Conservation (phyloP, 2,113 vertebrate genomes). For the Megatriorchis doriae region DNA sequence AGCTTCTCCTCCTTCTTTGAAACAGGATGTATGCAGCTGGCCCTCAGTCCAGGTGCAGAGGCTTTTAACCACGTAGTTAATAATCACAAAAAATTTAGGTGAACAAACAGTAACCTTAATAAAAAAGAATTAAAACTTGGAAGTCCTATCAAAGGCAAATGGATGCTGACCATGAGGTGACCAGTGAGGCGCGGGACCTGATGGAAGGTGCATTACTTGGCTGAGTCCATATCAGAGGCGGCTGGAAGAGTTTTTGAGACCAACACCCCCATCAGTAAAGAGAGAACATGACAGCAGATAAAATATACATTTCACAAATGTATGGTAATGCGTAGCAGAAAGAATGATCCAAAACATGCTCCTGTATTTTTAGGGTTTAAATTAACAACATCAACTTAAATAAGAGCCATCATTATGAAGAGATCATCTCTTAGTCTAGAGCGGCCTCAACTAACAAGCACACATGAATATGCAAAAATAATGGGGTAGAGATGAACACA, state of each 20-base stretch:
- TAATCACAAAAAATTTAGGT: not conserved
- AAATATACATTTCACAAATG: not conserved
- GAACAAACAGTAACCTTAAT: not conserved
- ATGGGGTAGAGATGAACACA: constrained; percentile 19
- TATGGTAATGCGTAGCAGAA: not conserved
- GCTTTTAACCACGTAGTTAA: not conserved
- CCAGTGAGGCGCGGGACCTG: rapidly evolving
- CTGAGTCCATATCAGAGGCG: rapidly evolving
- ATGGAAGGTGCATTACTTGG: not conserved
- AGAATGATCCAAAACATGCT: constrained; percentile 1
- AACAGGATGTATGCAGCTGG: not conserved
- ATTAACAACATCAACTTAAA: constrained; percentile 49
- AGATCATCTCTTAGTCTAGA: constrained; percentile 28
- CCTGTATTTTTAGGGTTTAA: constrained; percentile 51
- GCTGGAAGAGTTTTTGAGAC: not conserved
- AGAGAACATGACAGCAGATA: not conserved
- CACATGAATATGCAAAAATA: constrained; percentile 62
- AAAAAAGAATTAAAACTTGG: not conserved
- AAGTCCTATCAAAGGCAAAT: not conserved
- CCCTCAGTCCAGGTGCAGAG: not conserved
- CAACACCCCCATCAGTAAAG: not conserved
- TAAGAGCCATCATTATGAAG: constrained; percentile 19
- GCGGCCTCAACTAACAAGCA: constrained; percentile 39
- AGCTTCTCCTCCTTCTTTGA: not conserved
- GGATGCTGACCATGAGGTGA: not conserved